Base-by-base conservation (phyloP, 2,113 vertebrate genomes). In the Labeo catla region DNA sequence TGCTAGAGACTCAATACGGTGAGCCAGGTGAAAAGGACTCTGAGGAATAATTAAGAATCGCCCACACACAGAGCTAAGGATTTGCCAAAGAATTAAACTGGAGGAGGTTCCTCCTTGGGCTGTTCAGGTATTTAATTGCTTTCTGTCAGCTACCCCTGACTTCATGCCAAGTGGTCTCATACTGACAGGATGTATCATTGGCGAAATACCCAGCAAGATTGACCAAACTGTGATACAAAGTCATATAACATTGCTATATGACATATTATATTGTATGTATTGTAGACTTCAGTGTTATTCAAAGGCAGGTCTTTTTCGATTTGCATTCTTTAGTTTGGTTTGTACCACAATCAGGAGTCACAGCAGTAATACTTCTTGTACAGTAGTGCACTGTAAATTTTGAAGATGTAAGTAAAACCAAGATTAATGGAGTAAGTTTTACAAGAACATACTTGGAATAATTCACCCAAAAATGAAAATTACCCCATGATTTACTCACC, bases 91-190 rank as follows among this genome's bases (percentile, higher is more conserved):
- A 47, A 78, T 85, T 68, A 87, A 76, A 73, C 15, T 52, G 66
- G 79, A 79, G 80, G 54, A 77, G 81, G 84, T 86, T 77, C 85
- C 65, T 84, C 57, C 49, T 84, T 76, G 59, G 76, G 85, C 73
- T 70, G 39, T 63, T 80, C 21, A 84, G 78, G 72, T 83, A 47
- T 88, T 90, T 88, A 88, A 88, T 87, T 83, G 86, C 66, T 74
- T 87, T 86, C 36, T 12, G 52, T 63, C 65, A 87, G 85, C 73
- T 47, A 70, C 61, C n/a, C 52, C 63, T 70, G 47, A 88, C 80
- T 81, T 54, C 63, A 66, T 81, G 83, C 84, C 86, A 88, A 77
- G 79, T 72, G 65, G 73, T 84, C 57, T 89, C 57, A 50, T 84
- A 36, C 66, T 80, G 80, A 78, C 54, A 84, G 82, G 47, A 43